A percentile compares a stretch with the other conserved stretches of the same genome.
These are phyloP conservation scores for Pedetes capensis DNA, from an alignment of 2,113 vertebrate species.

Conservation along the genomic window DNA sequence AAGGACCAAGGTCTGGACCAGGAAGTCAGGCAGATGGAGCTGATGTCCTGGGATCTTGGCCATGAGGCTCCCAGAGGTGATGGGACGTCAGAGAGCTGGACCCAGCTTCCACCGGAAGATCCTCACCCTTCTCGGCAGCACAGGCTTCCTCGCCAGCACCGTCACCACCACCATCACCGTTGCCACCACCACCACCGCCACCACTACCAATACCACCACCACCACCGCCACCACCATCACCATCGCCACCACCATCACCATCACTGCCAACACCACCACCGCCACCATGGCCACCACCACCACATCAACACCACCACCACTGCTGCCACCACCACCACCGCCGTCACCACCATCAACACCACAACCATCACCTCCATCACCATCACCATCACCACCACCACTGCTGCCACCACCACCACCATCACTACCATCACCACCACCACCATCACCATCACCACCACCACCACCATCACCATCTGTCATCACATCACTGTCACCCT, in stretches of 20 bases:
- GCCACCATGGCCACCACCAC: no score
- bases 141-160: not conserved
- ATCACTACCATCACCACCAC: no score
- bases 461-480: no score
- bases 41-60: not conserved
- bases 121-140: no score
- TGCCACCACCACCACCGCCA: no score
- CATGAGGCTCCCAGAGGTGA: not conserved
- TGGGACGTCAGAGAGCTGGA: not conserved
- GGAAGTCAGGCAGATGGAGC: not conserved
- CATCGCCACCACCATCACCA: not conserved
- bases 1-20: not conserved
- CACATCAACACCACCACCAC: not conserved
- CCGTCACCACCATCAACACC: no score
- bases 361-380: no score
- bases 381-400: no score
- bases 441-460: no score
- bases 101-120: not conserved
- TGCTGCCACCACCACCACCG: no score
- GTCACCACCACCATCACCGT: no score
- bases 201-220: no score
- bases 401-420: not conserved
- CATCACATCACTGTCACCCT: not conserved
- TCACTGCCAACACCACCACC: not conserved
- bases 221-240: not conserved